These are phyloP conservation scores for Idaea aversata DNA, from an alignment of 2,888 invertebrate species.

Conservation along the genomic window DNA sequence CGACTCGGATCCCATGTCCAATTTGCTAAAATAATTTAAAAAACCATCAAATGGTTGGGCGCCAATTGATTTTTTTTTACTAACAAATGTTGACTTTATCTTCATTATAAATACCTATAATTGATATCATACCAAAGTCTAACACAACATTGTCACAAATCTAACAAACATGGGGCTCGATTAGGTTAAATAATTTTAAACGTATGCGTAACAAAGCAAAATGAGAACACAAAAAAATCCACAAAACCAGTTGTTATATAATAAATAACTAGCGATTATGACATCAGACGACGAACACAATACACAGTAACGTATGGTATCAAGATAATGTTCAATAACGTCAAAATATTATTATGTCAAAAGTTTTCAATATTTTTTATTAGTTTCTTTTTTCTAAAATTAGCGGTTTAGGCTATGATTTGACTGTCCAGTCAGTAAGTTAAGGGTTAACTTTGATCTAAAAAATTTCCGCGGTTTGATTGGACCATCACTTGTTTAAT, in stretches of 20 bases:
- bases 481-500: no score
- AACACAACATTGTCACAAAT: not conserved
- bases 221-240: slow-evolving; percentile 48
- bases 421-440: no score
- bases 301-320: slow-evolving; percentile 21
- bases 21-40: no score
- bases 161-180: slow-evolving; percentile 19
- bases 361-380: not conserved
- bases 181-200: slow-evolving; percentile 41
- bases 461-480: no score
- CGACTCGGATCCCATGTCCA: no score
- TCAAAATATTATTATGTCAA: not conserved
- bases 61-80: not conserved
- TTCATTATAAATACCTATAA: not conserved
- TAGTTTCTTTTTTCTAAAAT: no score
- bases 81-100: no score
- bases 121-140: not conserved
- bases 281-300: slow-evolving; percentile 39
- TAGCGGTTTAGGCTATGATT: no score
- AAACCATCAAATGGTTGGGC: not conserved
- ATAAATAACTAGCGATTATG: slow-evolving; percentile 47
- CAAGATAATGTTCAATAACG: not conserved
- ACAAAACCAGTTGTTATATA: slow-evolving; percentile 52
- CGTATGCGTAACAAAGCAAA: slow-evolving; percentile 53
- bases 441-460: no score